phyloP scores from a whole-genome alignment of 1,140 invertebrate genomes.

The Diachasma alloeum region DNA sequence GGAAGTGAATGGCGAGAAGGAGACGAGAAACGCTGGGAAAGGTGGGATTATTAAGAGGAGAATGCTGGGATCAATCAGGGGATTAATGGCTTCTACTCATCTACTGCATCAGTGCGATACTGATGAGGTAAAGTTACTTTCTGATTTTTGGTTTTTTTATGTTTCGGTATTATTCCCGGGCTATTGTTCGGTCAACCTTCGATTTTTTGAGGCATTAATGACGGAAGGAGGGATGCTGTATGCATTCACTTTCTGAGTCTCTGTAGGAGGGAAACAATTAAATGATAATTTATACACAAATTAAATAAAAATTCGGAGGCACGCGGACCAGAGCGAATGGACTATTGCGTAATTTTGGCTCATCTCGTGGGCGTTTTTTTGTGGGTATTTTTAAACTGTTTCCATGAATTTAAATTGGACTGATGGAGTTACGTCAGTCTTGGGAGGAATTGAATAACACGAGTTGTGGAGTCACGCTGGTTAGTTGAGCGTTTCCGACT shows the following conservation, averaged over 20 bases:
- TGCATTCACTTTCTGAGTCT: too few species aligned
- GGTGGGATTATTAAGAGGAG: constrained; percentile 53
- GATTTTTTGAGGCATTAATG: too few species aligned
- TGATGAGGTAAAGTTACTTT: constrained; percentile 50
- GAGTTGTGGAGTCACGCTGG: background rate
- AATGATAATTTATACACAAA: too few species aligned
- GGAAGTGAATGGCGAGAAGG: constrained; percentile 31
- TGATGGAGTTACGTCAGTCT: background rate
- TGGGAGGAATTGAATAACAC: background rate
- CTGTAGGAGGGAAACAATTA: too few species aligned
- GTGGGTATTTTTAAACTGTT: background rate
- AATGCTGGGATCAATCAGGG: constrained; percentile 60
- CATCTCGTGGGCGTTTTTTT: too few species aligned
- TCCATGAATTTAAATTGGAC: background rate
- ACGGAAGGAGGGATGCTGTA: too few species aligned
- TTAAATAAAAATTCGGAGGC: too few species aligned
- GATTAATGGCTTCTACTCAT: constrained; percentile 59
- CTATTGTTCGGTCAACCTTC: too few species aligned
- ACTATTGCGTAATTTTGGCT: too few species aligned
- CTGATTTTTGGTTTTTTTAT: background rate
- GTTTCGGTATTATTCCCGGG: too few species aligned
- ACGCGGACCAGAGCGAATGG: too few species aligned
- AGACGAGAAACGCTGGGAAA: constrained; percentile 37
- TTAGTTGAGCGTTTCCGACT: background rate
- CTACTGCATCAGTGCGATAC: constrained; percentile 51